Evolutionary conservation across 2,113 vertebrate genomes (phyloP), one percentile per base, ranked within the genome.

Genomic region (Vanacampus margaritifer): DNA sequence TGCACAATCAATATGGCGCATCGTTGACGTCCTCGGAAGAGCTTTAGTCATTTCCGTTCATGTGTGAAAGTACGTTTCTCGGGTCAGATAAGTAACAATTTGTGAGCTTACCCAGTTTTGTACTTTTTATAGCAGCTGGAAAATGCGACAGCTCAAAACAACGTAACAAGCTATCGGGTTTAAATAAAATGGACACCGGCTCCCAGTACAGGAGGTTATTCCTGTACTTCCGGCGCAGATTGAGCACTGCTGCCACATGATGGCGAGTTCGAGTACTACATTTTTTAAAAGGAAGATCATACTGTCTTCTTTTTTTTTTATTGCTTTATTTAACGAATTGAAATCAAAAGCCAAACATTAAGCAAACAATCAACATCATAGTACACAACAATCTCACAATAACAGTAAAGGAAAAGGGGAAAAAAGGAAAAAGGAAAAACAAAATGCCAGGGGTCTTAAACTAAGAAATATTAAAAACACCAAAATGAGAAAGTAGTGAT

Each of bases 171-270:
- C 56, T 79, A 67, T 64, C 72, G 54, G 75, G 73, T 80, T 76
- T 87, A 87, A 87, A 88, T 88, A 88, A 90, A 73, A 90, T 88
- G 86, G 89, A 87, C 81, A 87, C 86, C 86, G 83, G 77, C 85
- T 84, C 81, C 82, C 68, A 51, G 66, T 75, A 84, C 73, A 82
- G 86, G 60, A 75, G 17, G 24, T 71, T 71, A 35, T 81, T 84
- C 79, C 61, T 86, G 67, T 74, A 50, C 53, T 21, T 1, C 19
- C 37, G 0, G 43, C 3, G 32, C 45, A 21, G 5, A 1, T 2
- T 11, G 17, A 0, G 14, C 28, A 5, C n/a, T 79, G 59, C 75
- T 60, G 80, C 80, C 83, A 0, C 70, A 26, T 2, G 10, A 6
- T n/a, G 86, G 11, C 61, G 0, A n/a, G 0, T 26, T 7, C 9